phyloP scores from a whole-genome alignment of 2,888 invertebrate species.

The Epiperipatus broadwayi region DNA sequence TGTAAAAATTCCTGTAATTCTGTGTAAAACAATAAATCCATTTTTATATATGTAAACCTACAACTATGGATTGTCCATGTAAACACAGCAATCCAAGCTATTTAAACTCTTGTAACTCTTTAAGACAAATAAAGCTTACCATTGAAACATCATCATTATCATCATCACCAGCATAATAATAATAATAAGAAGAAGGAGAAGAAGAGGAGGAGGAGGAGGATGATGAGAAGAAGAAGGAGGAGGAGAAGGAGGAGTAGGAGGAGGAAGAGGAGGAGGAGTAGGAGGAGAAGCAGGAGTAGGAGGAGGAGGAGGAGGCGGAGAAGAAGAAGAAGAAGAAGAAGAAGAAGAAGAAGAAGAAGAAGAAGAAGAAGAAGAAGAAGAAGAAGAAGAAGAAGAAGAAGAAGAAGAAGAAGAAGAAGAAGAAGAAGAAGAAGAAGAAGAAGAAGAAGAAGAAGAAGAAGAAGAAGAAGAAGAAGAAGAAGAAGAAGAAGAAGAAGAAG shows the following conservation, averaged over 20 bases:
- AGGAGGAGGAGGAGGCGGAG: conserved; percentile 19
- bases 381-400: conserved; percentile 11
- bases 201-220: no score
- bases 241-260: conserved; percentile 12
- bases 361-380: conserved; percentile 13
- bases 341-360: conserved; percentile 14
- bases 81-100: no score
- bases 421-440: conserved; percentile 11
- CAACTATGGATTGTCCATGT: no score
- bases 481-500: conserved; percentile 18
- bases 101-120: no score
- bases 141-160: no score
- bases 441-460: conserved; percentile 16
- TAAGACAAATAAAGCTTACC: no score
- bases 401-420: conserved; percentile 13
- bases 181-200: no score
- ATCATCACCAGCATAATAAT: no score
- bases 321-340: conserved; percentile 12
- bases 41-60: no score
- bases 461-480: conserved; percentile 16
- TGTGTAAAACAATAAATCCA: no score
- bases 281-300: conserved; percentile 9
- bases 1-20: no score
- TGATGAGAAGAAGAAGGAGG: no score
- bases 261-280: background rate